Evolutionary conservation across 2,888 invertebrate species (phyloP), one percentile per base, ranked within the genome.

Genomic region (Altica lythri): DNA sequence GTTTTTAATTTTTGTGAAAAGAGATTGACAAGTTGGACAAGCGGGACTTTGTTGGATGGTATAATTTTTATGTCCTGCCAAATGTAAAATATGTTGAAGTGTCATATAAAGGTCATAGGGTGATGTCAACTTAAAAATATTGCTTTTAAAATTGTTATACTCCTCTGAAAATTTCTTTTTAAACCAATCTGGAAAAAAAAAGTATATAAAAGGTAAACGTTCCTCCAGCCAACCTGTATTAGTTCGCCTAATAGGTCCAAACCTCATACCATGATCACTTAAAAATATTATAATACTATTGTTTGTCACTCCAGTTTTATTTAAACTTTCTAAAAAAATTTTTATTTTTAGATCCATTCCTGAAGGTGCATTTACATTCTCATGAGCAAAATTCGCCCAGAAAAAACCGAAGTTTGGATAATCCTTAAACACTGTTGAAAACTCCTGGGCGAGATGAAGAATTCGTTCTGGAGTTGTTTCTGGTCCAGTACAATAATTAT

Each of bases 301-400:
- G 1, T 48, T 13, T 12, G 22, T 22, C 6, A 22, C 22, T 5
- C 22, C 22, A 4, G 4, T 4, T 22, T 22, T 22, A 6, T 4
- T 22, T 22, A 22, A 6, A 22, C 6, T 6, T 6, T 22, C 22
- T 22, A 22, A 22, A 22, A 22, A 22, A 5, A 5, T 6, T 6
- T 22, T 22, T 5, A 22, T 6, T 22, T 22, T 22, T 5, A 6
- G 4, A 64, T 92, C 92, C 77, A 88, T 85, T 13, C 84, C 79
- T n/a, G 86, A 82, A 0, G 86, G 83, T 2, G 83, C 81, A 67
- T 86, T 89, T 16, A 87, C 78, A 53, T 82, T 79, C 59, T 89
- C 85, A 69, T 90, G 90, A 63, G 88, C 90, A 62, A 86, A 86
- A 68, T 89, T 90, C 58, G 86, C 82, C 91, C 91, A 91, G 71